Conservation (phyloP, 2,888 invertebrate genomes). For the Cerceris rybyensis region DNA sequence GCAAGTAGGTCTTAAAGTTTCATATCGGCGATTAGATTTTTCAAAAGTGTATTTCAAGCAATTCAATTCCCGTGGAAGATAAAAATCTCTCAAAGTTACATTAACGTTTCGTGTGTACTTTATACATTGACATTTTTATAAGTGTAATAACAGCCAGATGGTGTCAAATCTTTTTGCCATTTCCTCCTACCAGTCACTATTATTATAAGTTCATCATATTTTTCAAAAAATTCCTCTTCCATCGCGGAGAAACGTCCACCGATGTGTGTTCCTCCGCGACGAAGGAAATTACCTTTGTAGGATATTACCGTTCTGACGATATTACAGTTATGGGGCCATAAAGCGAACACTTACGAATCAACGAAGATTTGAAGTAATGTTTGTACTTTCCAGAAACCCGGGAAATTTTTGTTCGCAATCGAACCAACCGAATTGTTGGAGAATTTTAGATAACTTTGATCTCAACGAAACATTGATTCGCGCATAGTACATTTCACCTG, state of each 20-base stretch:
- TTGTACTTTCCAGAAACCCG: not conserved
- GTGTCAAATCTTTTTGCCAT: too few relatives aligned
- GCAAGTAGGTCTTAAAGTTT: too few relatives aligned
- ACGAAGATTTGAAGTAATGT: not conserved
- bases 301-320: constrained; percentile 3
- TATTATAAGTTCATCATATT: not conserved
- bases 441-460: not conserved
- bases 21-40: too few relatives aligned
- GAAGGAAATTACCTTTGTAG: constrained; percentile 11
- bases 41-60: too few relatives aligned
- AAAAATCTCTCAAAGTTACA: too few relatives aligned
- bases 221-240: not conserved
- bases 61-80: too few relatives aligned
- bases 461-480: too few relatives aligned
- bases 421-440: not conserved
- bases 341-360: constrained; percentile 4
- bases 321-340: not conserved
- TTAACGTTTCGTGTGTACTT: too few relatives aligned
- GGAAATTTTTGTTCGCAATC: not conserved
- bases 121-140: too few relatives aligned
- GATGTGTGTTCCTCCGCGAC: not conserved
- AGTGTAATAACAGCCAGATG: too few relatives aligned
- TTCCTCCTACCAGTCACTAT: too few relatives aligned
- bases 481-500: too few relatives aligned
- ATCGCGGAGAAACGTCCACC: not conserved